phyloP scores from a whole-genome alignment of 2,797 vertebrate species.

The Chelon auratus region DNA sequence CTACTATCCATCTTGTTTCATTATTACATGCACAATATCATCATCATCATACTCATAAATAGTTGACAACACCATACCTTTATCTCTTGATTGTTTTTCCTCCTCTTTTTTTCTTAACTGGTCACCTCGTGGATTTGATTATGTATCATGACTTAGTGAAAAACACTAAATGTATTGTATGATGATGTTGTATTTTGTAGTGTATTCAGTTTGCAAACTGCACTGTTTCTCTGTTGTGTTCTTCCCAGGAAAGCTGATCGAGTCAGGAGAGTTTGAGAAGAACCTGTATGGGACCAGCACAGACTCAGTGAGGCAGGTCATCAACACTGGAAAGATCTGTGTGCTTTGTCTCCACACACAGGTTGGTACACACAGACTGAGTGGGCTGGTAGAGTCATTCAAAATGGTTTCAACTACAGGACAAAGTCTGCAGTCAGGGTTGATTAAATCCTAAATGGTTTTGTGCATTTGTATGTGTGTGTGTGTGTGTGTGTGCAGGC shows the following conservation, averaged over 20 bases:
- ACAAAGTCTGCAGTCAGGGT: too few species aligned
- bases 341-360: conserved; percentile 95
- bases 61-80: too few species aligned
- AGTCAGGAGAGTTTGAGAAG: conserved; percentile 97
- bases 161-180: too few species aligned
- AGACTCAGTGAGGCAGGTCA: conserved; percentile 96
- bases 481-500: conserved; percentile 81
- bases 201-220: background rate
- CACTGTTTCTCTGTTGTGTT: background rate
- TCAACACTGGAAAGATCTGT: conserved; percentile 98
- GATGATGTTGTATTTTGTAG: background rate
- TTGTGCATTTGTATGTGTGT: background rate
- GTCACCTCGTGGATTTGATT: too few species aligned
- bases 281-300: conserved; percentile 96
- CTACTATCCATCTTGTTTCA: too few species aligned
- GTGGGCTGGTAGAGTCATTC: too few species aligned
- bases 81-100: too few species aligned
- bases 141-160: too few species aligned
- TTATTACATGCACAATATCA: too few species aligned
- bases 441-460: background rate
- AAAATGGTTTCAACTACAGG: background rate
- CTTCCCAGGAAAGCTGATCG: conserved; percentile 91
- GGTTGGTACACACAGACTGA: conserved; percentile 76
- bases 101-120: too few species aligned
- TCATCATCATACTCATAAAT: too few species aligned